These are phyloP conservation scores for Eupeodes latifasciatus DNA, from an alignment of 2,888 invertebrate species.

Conservation along the genomic window DNA sequence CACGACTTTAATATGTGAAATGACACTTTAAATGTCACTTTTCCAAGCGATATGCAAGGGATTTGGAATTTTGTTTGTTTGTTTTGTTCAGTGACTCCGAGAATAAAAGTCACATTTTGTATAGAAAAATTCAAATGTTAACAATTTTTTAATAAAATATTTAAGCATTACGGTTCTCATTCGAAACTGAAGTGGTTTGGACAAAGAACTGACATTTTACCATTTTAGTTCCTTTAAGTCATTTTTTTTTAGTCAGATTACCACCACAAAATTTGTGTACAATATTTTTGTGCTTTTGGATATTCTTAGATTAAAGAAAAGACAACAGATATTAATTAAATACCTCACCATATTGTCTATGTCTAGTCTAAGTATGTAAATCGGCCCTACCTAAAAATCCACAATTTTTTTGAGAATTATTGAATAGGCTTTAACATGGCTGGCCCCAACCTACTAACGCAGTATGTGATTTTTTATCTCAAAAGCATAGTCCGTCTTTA, in stretches of 20 bases:
- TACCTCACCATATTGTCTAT: not conserved
- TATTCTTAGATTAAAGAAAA: not conserved
- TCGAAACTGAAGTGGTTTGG: too few species aligned
- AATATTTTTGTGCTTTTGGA: too few species aligned
- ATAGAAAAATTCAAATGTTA: too few species aligned
- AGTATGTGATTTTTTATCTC: conserved; percentile 56
- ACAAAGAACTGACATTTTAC: too few species aligned
- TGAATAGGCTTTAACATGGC: not conserved
- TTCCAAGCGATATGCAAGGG: not conserved
- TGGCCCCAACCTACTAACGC: not conserved
- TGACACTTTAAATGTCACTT: conserved; percentile 38
- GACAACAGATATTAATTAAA: not conserved
- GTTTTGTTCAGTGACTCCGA: not conserved
- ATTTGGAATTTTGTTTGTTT: not conserved
- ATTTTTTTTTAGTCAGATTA: too few species aligned
- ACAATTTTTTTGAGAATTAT: not conserved
- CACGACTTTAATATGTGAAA: conserved; percentile 47
- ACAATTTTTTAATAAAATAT: too few species aligned
- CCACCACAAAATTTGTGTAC: too few species aligned
- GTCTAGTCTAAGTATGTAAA: not conserved
- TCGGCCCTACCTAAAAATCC: not conserved
- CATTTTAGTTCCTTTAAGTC: too few species aligned
- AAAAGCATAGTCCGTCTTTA: conserved; percentile 32
- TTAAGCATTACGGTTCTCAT: too few species aligned
- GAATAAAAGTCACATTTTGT: not conserved